Percentiles rank a stretch among this genome's conserved stretches.
Conservation (phyloP, 2,113 vertebrate species). For the Odocoileus hemionus region DNA sequence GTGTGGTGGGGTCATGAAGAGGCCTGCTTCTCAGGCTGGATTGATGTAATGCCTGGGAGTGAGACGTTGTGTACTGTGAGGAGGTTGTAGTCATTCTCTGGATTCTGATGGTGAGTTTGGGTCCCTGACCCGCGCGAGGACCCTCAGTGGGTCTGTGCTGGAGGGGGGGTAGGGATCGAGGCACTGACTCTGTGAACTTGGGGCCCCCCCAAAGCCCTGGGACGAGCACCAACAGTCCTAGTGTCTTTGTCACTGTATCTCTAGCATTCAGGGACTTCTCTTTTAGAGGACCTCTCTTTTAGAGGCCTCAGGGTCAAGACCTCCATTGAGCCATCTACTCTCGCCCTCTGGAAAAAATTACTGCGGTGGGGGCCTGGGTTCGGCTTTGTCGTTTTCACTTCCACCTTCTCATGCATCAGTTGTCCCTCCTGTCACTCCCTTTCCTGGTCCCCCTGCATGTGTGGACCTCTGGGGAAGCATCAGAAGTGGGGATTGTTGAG, state of each 20-base stretch:
- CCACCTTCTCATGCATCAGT: background rate
- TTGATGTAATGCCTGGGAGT: background rate
- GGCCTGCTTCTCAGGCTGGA: background rate
- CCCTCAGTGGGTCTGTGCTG: background rate
- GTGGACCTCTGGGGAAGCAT: background rate
- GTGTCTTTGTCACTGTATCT: background rate
- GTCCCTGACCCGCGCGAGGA: background rate
- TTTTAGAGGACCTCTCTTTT: background rate
- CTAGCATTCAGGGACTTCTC: background rate
- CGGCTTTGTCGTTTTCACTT: background rate
- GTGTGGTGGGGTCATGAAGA: background rate
- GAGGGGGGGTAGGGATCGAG: fast-evolving
- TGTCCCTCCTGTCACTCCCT: background rate
- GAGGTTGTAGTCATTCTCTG: background rate
- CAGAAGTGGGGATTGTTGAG: background rate
- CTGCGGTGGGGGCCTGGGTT: background rate
- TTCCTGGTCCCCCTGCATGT: background rate
- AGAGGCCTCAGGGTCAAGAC: background rate
- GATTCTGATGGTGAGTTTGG: background rate
- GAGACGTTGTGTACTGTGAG: fast-evolving
- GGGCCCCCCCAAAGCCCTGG: background rate
- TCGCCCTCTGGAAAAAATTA: background rate
- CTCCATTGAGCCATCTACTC: background rate
- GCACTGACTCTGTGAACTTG: background rate
- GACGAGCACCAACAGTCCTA: background rate